Evolutionary conservation across 2,113 vertebrate genomes (phyloP).

Genomic region (Ivindomyrus marchei): DNA sequence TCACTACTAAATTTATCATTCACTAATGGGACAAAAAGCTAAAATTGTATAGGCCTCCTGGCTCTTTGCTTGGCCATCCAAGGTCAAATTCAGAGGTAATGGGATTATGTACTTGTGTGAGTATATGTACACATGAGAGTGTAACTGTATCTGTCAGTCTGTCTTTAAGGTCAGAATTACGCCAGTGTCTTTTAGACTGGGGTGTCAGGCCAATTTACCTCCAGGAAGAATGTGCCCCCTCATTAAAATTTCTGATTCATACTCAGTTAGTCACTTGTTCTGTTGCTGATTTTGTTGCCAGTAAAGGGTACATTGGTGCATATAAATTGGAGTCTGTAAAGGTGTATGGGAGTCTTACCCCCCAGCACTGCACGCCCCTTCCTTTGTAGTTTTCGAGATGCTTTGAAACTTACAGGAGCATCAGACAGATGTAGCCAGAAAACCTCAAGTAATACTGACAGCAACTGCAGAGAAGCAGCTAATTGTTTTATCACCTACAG

Average conservation of each 20-base stretch:
- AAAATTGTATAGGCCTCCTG: not conserved
- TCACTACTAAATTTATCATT: not conserved
- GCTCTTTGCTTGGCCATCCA: not conserved
- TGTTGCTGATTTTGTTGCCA: not conserved
- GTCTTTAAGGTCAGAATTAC: slow-evolving; percentile 9
- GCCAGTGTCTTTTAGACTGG: not conserved
- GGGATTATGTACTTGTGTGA: not conserved
- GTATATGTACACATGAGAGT: slow-evolving; percentile 18
- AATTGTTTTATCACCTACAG: not conserved
- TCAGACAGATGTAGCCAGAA: not conserved
- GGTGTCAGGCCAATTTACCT: slow-evolving; percentile 2
- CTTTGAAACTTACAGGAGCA: not conserved
- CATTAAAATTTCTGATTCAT: not conserved
- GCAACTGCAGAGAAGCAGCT: not conserved
- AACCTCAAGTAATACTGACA: not conserved
- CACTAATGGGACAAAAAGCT: not conserved
- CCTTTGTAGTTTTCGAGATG: not conserved
- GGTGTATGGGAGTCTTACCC: not conserved
- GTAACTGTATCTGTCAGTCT: slow-evolving; percentile 14
- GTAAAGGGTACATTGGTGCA: not conserved
- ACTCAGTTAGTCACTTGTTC: not conserved
- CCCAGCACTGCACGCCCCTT: not conserved
- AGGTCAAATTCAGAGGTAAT: not conserved
- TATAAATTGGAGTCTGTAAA: not conserved
- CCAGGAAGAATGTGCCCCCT: not conserved